A percentile compares a stretch with the other conserved stretches of the same genome.
These are phyloP conservation scores for Cossypha polioptera DNA, from an alignment of 2,797 vertebrate genomes.

Conservation along the genomic window DNA sequence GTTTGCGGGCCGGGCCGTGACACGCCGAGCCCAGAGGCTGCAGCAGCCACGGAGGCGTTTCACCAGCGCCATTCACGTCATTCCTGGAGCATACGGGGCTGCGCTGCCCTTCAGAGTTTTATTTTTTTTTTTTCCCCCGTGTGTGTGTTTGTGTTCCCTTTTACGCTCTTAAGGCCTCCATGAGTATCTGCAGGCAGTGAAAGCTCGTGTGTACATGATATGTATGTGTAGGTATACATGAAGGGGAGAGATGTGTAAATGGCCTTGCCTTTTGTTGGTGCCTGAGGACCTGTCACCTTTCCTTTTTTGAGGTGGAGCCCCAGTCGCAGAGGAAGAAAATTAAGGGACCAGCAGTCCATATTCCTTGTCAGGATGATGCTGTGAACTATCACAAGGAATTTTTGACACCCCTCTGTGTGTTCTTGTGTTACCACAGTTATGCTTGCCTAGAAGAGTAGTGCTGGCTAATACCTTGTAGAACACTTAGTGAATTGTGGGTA, in stretches of 20 bases:
- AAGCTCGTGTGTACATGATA: neutral
- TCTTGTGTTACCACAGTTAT: neutral
- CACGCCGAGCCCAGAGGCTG: accelerated
- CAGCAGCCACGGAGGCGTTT: accelerated
- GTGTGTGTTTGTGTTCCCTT: neutral
- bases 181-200: neutral
- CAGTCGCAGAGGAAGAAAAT: neutral
- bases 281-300: neutral
- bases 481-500: neutral
- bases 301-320: neutral
- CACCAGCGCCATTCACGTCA: accelerated
- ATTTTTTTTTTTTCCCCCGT: accelerated
- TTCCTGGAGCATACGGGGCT: neutral
- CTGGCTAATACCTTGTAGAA: neutral
- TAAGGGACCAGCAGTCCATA: neutral
- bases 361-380: neutral
- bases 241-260: neutral
- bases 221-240: accelerated
- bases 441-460: neutral
- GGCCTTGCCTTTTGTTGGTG: neutral
- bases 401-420: neutral
- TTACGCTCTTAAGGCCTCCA: no score
- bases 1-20: accelerated
- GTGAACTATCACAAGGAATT: accelerated
- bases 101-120: neutral